These are phyloP conservation scores for Alosa sapidissima DNA, from an alignment of 2,797 vertebrate genomes.

Conservation along the genomic window DNA sequence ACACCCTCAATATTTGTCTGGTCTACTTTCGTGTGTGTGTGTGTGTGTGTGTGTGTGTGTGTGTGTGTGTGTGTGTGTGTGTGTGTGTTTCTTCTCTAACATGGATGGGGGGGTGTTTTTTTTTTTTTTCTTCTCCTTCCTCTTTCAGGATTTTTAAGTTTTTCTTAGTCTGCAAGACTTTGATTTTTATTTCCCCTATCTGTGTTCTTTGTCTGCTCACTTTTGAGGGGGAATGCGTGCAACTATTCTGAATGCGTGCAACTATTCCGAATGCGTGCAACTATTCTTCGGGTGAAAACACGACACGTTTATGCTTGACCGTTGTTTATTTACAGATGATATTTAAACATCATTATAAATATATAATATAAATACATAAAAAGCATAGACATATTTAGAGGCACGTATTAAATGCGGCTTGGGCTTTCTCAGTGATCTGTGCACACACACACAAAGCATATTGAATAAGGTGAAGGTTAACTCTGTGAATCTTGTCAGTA, in stretches of 20 bases:
- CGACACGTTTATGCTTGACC: constrained; percentile 46
- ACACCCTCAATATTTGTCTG: constrained; percentile 55
- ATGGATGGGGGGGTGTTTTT: constrained; percentile 1
- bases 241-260: constrained; percentile 55
- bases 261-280: constrained; percentile 60
- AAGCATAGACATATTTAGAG: constrained; percentile 51
- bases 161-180: constrained; percentile 31
- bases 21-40: constrained; percentile 41
- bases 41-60: constrained; percentile 63
- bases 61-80: constrained; percentile 62
- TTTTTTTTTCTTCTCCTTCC: background rate
- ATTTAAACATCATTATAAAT: constrained; percentile 63
- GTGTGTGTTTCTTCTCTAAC: constrained; percentile 51
- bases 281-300: constrained; percentile 57
- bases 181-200: background rate
- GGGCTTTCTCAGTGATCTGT: constrained; percentile 38
- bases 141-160: constrained; percentile 25
- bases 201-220: constrained; percentile 25
- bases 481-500: constrained; percentile 47
- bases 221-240: constrained; percentile 54
- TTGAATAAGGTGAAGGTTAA: constrained; percentile 44
- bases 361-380: constrained; percentile 28
- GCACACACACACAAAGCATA: constrained; percentile 57
- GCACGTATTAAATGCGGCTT: constrained; percentile 48
- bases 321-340: constrained; percentile 64